A percentile compares a stretch with the other conserved stretches of the same genome.
Conservation (phyloP, 2,888 invertebrate genomes). For the Vanessa cardui region DNA sequence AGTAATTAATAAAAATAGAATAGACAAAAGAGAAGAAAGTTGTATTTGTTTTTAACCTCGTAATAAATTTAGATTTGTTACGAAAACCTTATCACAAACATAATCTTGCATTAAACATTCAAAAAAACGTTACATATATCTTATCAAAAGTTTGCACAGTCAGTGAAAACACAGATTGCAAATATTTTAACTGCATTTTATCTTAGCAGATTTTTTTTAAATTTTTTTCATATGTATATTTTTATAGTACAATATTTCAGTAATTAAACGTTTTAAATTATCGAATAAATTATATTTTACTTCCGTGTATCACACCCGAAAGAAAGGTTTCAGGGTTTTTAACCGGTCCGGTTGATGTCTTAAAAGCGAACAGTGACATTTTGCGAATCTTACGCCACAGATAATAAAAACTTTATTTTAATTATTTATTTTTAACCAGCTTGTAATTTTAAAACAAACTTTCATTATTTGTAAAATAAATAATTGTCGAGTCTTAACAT, state of each 20-base stretch:
- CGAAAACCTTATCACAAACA: not conserved
- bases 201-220: not conserved
- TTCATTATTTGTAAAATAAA: not conserved
- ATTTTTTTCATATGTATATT: too few species aligned
- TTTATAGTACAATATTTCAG: not conserved
- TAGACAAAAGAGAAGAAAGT: too few species aligned
- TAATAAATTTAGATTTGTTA: too few species aligned
- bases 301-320: not conserved
- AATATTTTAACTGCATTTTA: not conserved
- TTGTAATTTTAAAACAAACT: not conserved
- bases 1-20: too few species aligned
- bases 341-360: conserved; percentile 4
- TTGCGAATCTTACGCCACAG: conserved; percentile 9
- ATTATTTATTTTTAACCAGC: not conserved
- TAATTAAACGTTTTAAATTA: not conserved
- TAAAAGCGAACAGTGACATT: conserved; percentile 19
- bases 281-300: not conserved
- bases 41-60: too few species aligned
- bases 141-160: conserved; percentile 8
- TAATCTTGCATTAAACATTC: not conserved
- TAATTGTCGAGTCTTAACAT: too few species aligned
- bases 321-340: conserved; percentile 8
- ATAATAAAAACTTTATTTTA: not conserved
- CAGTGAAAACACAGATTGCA: not conserved
- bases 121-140: conserved; percentile 1